Percentiles rank a stretch among this genome's conserved stretches.
These are phyloP conservation scores for Astropecten irregularis DNA, from an alignment of 53 echinoderm and acorn worm genomes.

Conservation along the genomic window DNA sequence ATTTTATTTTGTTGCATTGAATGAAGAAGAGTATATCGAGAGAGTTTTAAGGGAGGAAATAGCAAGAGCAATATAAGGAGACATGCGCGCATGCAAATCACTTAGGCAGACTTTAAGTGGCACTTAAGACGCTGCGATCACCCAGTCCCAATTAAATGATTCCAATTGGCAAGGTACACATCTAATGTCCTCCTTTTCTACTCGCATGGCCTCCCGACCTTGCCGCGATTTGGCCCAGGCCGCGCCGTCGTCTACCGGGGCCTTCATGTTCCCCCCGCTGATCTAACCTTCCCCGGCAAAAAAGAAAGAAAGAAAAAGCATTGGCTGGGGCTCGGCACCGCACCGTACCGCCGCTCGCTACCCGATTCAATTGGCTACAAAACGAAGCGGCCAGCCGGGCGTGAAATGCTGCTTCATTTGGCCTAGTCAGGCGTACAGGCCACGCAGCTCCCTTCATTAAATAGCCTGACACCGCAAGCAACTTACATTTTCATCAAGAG, in stretches of 20 bases:
- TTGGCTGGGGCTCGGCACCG: too few species aligned
- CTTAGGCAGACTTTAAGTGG: slow-evolving; percentile 48
- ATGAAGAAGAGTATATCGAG: background rate
- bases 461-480: slow-evolving; percentile 46
- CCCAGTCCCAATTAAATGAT: slow-evolving; percentile 57
- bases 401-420: slow-evolving; percentile 58
- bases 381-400: slow-evolving; percentile 53
- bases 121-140: slow-evolving; percentile 53
- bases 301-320: too few species aligned
- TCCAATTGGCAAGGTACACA: slow-evolving; percentile 63
- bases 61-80: background rate
- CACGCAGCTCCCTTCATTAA: slow-evolving; percentile 34
- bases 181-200: slow-evolving; percentile 43
- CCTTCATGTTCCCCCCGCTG: background rate
- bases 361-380: slow-evolving; percentile 58
- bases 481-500: slow-evolving; percentile 36
- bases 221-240: slow-evolving; percentile 2
- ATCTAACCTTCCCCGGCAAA: too few species aligned
- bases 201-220: slow-evolving; percentile 54
- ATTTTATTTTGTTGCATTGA: slow-evolving; percentile 8
- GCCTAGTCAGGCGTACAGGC: slow-evolving; percentile 48
- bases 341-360: too few species aligned
- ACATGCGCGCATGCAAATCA: slow-evolving; percentile 28
- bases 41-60: background rate
- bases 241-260: background rate